Base-by-base conservation (phyloP, 2,888 invertebrate genomes). In the Sarcophaga caerulescens region DNA sequence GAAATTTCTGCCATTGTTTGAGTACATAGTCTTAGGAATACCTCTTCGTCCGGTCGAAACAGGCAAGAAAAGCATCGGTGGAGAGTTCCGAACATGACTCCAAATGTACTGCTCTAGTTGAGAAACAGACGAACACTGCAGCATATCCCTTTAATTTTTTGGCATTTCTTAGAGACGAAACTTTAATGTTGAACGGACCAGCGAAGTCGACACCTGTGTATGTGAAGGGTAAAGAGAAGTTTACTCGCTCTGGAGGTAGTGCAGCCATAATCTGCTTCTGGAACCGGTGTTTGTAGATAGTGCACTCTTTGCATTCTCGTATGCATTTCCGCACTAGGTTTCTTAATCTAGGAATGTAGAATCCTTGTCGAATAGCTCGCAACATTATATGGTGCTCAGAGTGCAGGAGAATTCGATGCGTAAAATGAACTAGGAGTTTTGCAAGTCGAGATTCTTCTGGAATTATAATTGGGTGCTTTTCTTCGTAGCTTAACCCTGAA, bases 1-100 rank as follows among this genome's bases (percentile, higher is more conserved):
- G 59, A 86, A 88, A 14, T 81, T 85, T 21, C 73, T 80, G 0
- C 85, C 84, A 35, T 85, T 83, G 62, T 84, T 84, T 5, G 87
- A 25, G 4, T 25, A 85, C 4, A 74, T 82, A 5, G 87, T 45
- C 4, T 69, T 79, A 25, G 23, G 23, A 23, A 23, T 3, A 3
- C 23, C 23, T 23, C 23, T 23, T 23, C 23, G 23, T 23, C 25
- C 25, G 25, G 25, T 25, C 25, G 25, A 25, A 25, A 1, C 80
- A 60, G 6, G 84, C 87, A 6, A 76, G 57, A n/a, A 19, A 82
- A 85, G 5, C 74, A 12, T 47, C 70, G 23, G 83, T 74, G 2
- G 87, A 77, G 14, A 85, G 66, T 3, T 87, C 87, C 1, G 85
- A 73, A 52, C 77, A 70, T 2, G 59, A 65, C 23, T 85, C 87